These are phyloP conservation scores for Oscheius onirici DNA, from an alignment of 2,888 invertebrate species.

Conservation along the genomic window DNA sequence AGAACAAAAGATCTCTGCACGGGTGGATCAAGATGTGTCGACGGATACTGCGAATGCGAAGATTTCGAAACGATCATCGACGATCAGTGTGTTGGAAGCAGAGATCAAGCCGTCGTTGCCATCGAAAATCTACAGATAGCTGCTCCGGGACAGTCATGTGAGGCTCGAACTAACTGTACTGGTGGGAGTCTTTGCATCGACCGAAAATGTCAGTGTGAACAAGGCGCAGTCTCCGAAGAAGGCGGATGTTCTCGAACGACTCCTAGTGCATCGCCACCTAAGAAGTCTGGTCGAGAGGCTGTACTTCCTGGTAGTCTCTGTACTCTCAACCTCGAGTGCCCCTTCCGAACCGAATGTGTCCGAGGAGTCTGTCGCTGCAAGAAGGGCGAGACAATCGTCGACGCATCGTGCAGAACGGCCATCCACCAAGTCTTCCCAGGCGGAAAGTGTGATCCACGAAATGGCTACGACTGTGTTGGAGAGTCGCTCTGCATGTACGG, in stretches of 20 bases:
- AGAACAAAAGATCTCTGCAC: constrained; percentile 49
- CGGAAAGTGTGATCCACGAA: constrained; percentile 59
- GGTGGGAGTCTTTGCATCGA: constrained; percentile 50
- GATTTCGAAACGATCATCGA: constrained; percentile 58
- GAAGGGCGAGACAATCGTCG: constrained; percentile 65
- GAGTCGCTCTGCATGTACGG: constrained; percentile 58
- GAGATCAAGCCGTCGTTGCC: constrained; percentile 46
- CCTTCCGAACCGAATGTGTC: constrained; percentile 63
- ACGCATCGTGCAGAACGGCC: constrained; percentile 59
- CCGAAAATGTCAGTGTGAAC: constrained; percentile 56
- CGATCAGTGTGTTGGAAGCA: constrained; percentile 48
- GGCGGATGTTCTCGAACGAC: constrained; percentile 17
- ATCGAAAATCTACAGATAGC: constrained; percentile 33
- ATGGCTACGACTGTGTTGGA: constrained; percentile 66
- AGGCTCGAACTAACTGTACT: constrained; percentile 44
- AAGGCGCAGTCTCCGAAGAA: constrained; percentile 34
- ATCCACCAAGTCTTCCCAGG: constrained; percentile 62
- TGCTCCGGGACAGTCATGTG: constrained; percentile 62
- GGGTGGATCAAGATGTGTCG: constrained; percentile 54
- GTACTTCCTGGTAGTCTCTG: constrained; percentile 60
- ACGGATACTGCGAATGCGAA: constrained; percentile 50
- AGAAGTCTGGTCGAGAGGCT: constrained; percentile 24
- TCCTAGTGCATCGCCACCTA: constrained; percentile 17
- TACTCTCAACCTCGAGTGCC: constrained; percentile 58
- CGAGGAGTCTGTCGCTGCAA: constrained; percentile 68